Base-by-base conservation (phyloP, 2,888 invertebrate species). In the Ferdinandea cuprea region DNA sequence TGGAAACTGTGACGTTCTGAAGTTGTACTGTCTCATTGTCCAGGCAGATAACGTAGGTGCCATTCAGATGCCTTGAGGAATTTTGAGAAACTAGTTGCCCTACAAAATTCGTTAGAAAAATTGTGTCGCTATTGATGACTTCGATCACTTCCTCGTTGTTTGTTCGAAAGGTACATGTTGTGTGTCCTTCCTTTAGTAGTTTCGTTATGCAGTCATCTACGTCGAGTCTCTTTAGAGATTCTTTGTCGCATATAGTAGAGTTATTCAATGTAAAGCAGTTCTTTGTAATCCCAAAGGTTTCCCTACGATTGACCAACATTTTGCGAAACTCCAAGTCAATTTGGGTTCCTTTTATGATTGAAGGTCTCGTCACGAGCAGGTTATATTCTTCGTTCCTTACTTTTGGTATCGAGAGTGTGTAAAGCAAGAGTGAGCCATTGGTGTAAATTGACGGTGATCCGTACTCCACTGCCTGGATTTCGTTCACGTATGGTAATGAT, bases 401-500 rank as follows among this genome's bases (percentile, higher is more conserved):
- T 28, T 80, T 80, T 17, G 68, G 68, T 3, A 77, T 59, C 8
- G 77, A 66, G n/a, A 83, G 44, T 28, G 59, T 48, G 52, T 77
- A 77, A 6, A 76, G 56, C 11, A 86, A 35, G 11, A 61, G 50
- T 15, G 81, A 61, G 17, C 61, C 65, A n/a, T n/a, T n/a, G n/a
- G n/a, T n/a, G n/a, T n/a, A n/a, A n/a, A 58, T 85, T 86, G 50
- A 28, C 6, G 52, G 68, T 44, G 9, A 81, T 46, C 40, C 58
- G 25, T 44, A 86, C 58, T 30, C 59, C 0, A 80, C 50, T 7
- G 73, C 85, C 46, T 85, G 78, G 6, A 85, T 79, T 25, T 77
- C 73, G 42, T 85, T 86, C 9, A 32, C 17, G 40, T 85, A 85
- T 6, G 84, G 84, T 37, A 85, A 44, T 0, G 78, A 80, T 56